Base-by-base conservation (phyloP, 2,888 invertebrate species). In the Campoplex capitator region DNA sequence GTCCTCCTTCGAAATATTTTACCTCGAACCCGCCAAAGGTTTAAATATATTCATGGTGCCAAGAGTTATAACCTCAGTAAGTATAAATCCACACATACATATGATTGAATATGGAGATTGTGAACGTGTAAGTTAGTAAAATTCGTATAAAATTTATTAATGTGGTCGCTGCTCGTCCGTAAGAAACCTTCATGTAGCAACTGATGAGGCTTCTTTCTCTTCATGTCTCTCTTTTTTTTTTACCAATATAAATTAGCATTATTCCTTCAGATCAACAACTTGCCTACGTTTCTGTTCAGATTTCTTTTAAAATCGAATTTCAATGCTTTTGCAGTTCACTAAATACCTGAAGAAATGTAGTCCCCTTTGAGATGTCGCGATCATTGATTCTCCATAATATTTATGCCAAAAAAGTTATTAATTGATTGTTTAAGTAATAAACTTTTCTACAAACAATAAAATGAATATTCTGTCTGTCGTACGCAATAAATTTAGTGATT, bases 61-160 rank as follows among this genome's bases (percentile, higher is more conserved):
- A 58, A 58, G 58, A 58, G 58, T 58, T 23, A 58, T 28, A 3
- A 58, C 28, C 58, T 58, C 58, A 13, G 11, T 58, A 11, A 28
- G 58, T 58, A 58, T 58, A 58, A 6, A 58, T 58, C 23, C 58
- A 58, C 58, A 58, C 28, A 58, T 28, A 58, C 28, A 58, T 58
- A 58, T 13, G 28, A 23, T 58, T 28, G 58, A 58, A 13, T 58
- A 58, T 28, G 54, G 28, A 42, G 38, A 38, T 54, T 67, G 38
- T n/a, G 67, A 78, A 54, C 51, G 67, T n/a, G 28, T 67, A 48
- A 35, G 48, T 76, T 35, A 48, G 32, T 65, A n/a, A 38, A 56
- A 65, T 32, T 76, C 62, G 62, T 32, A 45, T 58, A 16, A 18
- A 28, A 45, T 45, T 23, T 74, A 38, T 28, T 65, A 65, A 62